Percentiles rank a stretch among this genome's conserved stretches.
Conservation (phyloP, 2,113 vertebrate genomes). For the Sterrhoptilus dennistouni region DNA sequence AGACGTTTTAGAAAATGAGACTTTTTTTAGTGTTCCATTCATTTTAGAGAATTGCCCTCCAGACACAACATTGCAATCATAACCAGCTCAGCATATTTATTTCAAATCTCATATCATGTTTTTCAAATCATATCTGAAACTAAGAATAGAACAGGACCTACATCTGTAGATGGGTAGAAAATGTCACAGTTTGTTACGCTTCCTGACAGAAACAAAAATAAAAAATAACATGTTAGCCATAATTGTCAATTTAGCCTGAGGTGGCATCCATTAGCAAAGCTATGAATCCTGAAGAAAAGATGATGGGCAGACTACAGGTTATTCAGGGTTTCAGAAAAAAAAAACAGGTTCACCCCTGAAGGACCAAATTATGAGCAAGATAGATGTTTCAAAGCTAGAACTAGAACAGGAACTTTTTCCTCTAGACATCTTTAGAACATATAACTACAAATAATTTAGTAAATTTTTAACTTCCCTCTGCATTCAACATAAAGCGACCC, state of each 20-base stretch:
- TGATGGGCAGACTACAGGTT: not conserved
- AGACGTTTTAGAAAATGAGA: not conserved
- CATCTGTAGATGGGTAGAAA: not conserved
- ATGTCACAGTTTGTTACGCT: not conserved
- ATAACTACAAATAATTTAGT: not conserved
- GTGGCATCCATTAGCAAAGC: not conserved
- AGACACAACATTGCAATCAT: not conserved
- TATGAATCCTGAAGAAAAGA: not conserved
- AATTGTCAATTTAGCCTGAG: not conserved
- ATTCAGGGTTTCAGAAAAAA: not conserved
- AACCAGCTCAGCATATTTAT: not conserved
- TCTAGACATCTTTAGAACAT: fast-evolving
- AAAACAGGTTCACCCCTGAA: not conserved
- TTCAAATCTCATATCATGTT: not conserved
- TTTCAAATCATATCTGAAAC: not conserved
- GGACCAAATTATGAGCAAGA: fast-evolving
- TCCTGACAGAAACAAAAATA: not conserved
- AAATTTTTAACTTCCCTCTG: not conserved
- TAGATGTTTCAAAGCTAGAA: not conserved
- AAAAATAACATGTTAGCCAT: not conserved
- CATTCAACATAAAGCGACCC: not conserved
- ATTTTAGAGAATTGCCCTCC: not conserved
- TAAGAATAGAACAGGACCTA: not conserved
- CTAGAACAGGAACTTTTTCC: not conserved
- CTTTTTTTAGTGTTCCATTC: not conserved